Evolutionary conservation across 2,113 vertebrate species (phyloP).

Genomic region (chimpanzee (Pan troglodytes)): NHGRI_mPanTro3-v2.1_pri NC_072404.2:153844001-153844500

Average conservation of each 20-base stretch:
- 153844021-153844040: neutral
- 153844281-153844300: neutral
- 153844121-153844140: neutral
- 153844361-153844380: neutral
- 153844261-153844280: neutral
- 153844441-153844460: neutral
- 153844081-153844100: neutral
- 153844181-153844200: conserved; percentile 11
- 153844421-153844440: neutral
- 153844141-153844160: neutral
- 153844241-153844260: conserved; percentile 42
- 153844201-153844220: conserved; percentile 1
- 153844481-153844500: neutral
- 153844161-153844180: conserved; percentile 27
- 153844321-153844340: neutral
- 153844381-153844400: neutral
- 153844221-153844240: neutral
- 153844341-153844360: neutral
- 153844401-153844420: neutral
- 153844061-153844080: neutral
- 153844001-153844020: neutral
- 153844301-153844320: neutral
- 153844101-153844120: neutral
- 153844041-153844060: neutral
- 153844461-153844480: neutral